Base-by-base conservation (phyloP, 2,797 vertebrate species). In the Aeoliscus strigatus region DNA sequence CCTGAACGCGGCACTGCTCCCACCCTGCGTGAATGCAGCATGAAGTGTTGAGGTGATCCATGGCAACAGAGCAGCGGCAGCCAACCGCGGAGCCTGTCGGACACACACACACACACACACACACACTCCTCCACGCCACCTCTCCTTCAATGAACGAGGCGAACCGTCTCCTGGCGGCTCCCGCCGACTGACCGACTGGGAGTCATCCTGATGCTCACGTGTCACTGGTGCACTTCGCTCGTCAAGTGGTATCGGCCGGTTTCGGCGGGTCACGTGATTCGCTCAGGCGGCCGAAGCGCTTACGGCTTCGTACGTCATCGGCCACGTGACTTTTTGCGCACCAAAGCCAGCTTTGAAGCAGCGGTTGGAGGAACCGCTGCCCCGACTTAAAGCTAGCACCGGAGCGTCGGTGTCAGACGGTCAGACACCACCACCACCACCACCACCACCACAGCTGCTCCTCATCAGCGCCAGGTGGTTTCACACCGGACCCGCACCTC, bases 1-100 rank as follows among this genome's bases (percentile, higher is more conserved):
- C 61, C 0, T 76, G 80, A 82, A 80, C 44, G 75, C 70, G 5
- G 41, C 79, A 48, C 55, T 41, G 51, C 56, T 82, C 71, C 80
- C 65, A 68, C 40, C 55, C 53, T 65, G 34, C 75, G 47, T 70
- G 81, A 73, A 73, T 58, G 78, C 80, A 79, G 64, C 77, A 77
- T 65, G 47, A 68, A 85, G 53, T 86, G 87, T 88, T 88, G 85
- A 84, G 70, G 76, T 73, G 86, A 86, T 85, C 89, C 89, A 90
- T 90, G 89, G 88, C 82, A 90, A 90, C 89, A 88, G 80, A 60
- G 51, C 57, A 79, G 78, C 81, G 74, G 83, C 74, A 66, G 36
- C 70, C 74, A 75, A 40, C 73, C 56, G 65, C 60, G 1, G 53
- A 67, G 56, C 43, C 57, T 14, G 48, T 39, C n/a, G 12, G 51